Evolutionary conservation across 1,140 invertebrate genomes (phyloP).

Genomic region (Trachymyrmex cornetzi): DNA sequence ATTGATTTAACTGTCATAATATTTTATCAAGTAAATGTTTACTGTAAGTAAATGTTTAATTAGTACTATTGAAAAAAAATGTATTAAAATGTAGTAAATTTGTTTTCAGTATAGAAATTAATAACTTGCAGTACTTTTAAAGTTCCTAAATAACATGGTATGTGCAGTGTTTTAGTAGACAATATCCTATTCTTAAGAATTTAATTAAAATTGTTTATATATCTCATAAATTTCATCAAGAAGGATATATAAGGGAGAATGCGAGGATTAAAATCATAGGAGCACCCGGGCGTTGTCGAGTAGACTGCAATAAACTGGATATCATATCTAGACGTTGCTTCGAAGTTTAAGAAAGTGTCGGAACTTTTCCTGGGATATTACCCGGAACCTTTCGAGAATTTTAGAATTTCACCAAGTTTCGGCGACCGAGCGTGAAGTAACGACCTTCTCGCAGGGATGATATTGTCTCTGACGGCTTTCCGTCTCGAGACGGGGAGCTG

Average conservation of each 20-base stretch:
- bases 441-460: constrained; percentile 57
- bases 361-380: constrained; percentile 71
- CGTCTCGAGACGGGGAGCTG: constrained; percentile 4
- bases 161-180: neutral
- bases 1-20: too few species aligned
- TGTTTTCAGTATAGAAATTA: neutral
- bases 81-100: too few species aligned
- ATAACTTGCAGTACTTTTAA: constrained; percentile 12
- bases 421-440: constrained; percentile 60
- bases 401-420: constrained; percentile 67
- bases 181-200: constrained; percentile 38
- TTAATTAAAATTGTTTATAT: constrained; percentile 58
- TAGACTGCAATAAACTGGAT: constrained; percentile 58
- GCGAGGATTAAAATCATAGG: constrained; percentile 51
- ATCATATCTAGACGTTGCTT: constrained; percentile 51
- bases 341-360: constrained; percentile 68
- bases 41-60: too few species aligned
- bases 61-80: too few species aligned
- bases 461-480: constrained; percentile 16
- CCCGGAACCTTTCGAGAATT: constrained; percentile 67
- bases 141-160: constrained; percentile 7
- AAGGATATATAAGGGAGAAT: constrained; percentile 23
- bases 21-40: too few species aligned
- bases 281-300: constrained; percentile 44
- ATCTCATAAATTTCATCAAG: constrained; percentile 28